Percentiles rank a stretch among this genome's conserved stretches.
phyloP scores from a whole-genome alignment of 64 coral and sea anemone species.

The Platygyra sinensis region DNA sequence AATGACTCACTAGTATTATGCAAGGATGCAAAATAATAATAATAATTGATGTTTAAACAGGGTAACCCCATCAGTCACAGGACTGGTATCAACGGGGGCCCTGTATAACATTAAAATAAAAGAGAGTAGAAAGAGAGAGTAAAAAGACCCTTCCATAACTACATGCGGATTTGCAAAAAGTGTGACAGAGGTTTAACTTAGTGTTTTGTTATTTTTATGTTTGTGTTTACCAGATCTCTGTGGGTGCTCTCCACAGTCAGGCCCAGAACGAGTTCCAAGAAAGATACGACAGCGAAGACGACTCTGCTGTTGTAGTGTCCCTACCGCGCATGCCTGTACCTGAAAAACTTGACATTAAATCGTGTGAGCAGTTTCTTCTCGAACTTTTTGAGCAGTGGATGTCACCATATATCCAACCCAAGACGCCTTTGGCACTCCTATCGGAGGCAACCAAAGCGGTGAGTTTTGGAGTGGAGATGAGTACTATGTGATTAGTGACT shows the following conservation, averaged over 20 bases:
- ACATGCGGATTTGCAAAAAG: no score
- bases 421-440: slow-evolving; percentile 87
- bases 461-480: slow-evolving; percentile 14
- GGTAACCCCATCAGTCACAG: no score
- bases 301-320: slow-evolving; percentile 66
- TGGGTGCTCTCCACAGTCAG: slow-evolving; percentile 79
- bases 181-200: no score
- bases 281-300: slow-evolving; percentile 74
- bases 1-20: no score
- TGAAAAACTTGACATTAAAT: slow-evolving; percentile 93
- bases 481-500: not conserved
- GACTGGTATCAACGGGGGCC: no score
- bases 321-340: slow-evolving; percentile 81
- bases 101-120: no score
- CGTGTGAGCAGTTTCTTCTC: slow-evolving; percentile 93
- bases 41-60: no score
- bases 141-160: no score
- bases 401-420: slow-evolving; percentile 97
- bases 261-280: slow-evolving; percentile 76
- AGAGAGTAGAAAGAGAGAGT: no score
- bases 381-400: slow-evolving; percentile 99
- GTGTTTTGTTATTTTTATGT: not conserved
- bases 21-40: no score
- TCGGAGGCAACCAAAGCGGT: slow-evolving; percentile 96
- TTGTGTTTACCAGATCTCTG: slow-evolving; percentile 59